These are phyloP conservation scores for Siphamia tubifer DNA, from an alignment of 2,113 vertebrate species.

Conservation along the genomic window DNA sequence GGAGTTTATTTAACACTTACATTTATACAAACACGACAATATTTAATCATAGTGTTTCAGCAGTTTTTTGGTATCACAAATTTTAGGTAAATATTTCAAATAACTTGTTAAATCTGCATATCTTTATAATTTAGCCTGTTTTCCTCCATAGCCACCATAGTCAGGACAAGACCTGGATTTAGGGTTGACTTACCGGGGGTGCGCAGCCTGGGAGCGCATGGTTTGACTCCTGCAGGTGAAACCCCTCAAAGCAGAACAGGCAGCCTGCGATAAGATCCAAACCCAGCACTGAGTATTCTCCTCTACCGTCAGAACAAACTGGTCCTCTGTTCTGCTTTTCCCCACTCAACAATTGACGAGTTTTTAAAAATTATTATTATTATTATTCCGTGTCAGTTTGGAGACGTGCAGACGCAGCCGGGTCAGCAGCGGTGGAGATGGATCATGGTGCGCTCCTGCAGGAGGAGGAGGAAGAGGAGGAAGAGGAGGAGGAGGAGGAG, in stretches of 20 bases:
- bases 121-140: no score
- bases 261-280: not conserved
- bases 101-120: no score
- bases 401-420: conserved; percentile 7
- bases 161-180: not conserved
- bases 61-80: no score
- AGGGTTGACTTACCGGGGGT: conserved; percentile 48
- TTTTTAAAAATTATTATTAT: no score
- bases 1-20: no score
- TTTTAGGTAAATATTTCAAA: no score
- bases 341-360: conserved; percentile 5
- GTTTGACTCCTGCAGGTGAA: conserved; percentile 55
- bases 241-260: conserved; percentile 3
- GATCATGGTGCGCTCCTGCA: conserved; percentile 52
- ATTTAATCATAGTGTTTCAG: no score
- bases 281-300: not conserved
- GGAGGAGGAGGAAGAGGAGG: no score
- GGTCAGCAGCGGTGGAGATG: conserved; percentile 2
- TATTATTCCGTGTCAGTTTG: conserved; percentile 3
- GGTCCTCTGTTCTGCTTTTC: not conserved
- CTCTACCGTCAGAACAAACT: not conserved
- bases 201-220: conserved; percentile 53
- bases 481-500: no score
- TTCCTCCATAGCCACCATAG: no score
- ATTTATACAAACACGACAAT: no score